Percentiles rank a stretch among this genome's conserved stretches.
Conservation (phyloP, 2,888 invertebrate species). For the Congeria kusceri region DNA sequence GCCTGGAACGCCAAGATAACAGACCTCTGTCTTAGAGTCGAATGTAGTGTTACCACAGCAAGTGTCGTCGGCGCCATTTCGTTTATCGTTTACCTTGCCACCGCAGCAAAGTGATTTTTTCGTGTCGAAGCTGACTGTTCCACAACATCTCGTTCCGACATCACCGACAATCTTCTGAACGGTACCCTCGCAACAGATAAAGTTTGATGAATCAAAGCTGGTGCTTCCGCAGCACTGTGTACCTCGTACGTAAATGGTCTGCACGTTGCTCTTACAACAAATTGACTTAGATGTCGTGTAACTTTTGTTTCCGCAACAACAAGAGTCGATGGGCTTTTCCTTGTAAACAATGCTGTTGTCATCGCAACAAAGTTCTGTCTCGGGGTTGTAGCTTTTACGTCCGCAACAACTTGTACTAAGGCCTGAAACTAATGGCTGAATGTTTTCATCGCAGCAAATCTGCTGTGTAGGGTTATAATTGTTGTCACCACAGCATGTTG, state of each 20-base stretch:
- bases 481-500: conserved; percentile 43
- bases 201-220: conserved; percentile 54
- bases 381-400: conserved; percentile 40
- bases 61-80: conserved; percentile 27
- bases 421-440: conserved; percentile 32
- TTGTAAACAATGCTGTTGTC: conserved; percentile 36
- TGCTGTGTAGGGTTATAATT: conserved; percentile 44
- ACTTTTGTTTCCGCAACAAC: conserved; percentile 54
- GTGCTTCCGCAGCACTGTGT: conserved; percentile 57
- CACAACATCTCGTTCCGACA: conserved; percentile 49
- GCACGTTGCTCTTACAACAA: conserved; percentile 41
- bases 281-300: conserved; percentile 39
- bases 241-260: conserved; percentile 34
- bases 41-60: conserved; percentile 54
- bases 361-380: conserved; percentile 47
- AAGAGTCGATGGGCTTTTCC: conserved; percentile 38
- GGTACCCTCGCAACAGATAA: conserved; percentile 45
- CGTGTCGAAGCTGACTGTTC: conserved; percentile 41
- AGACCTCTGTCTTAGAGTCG: conserved; percentile 46
- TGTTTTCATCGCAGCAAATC: conserved; percentile 46
- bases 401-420: conserved; percentile 47
- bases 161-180: conserved; percentile 46
- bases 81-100: conserved; percentile 26
- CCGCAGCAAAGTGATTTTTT: conserved; percentile 39
- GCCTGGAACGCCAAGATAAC: conserved; percentile 48